Conservation (phyloP, 2,888 invertebrate genomes). For the Melipona beecheii region DNA sequence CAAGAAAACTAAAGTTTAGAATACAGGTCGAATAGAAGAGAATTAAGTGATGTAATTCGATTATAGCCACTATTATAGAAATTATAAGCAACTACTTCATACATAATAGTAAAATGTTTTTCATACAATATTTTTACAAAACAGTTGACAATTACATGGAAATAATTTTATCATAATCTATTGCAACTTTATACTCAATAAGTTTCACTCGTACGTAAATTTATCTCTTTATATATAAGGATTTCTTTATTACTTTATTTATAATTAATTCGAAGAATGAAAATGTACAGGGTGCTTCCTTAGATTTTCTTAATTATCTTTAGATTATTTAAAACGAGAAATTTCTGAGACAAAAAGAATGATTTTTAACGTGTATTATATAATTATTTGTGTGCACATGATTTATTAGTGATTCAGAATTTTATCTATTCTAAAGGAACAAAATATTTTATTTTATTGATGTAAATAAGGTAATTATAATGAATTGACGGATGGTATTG, state of each 20-base stretch:
- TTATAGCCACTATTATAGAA: background rate
- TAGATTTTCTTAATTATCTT: background rate
- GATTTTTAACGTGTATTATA: background rate
- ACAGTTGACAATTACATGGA: background rate
- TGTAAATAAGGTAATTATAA: background rate
- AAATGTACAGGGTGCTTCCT: conserved; percentile 9
- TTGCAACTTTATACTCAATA: background rate
- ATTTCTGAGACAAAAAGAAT: conserved; percentile 6
- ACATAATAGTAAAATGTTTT: background rate
- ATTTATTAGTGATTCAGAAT: conserved; percentile 5
- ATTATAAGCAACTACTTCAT: background rate
- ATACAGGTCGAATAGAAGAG: background rate
- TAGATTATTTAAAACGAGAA: background rate
- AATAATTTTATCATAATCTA: background rate
- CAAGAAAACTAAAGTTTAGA: background rate
- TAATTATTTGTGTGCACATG: background rate
- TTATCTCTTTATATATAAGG: background rate
- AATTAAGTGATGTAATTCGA: background rate
- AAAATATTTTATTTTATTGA: background rate
- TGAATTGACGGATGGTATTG: background rate
- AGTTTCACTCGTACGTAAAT: background rate
- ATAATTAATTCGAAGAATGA: background rate
- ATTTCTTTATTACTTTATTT: background rate
- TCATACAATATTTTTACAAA: background rate
- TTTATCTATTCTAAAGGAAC: background rate